Conservation (phyloP, 2,113 vertebrate species). For the Columba livia region DNA sequence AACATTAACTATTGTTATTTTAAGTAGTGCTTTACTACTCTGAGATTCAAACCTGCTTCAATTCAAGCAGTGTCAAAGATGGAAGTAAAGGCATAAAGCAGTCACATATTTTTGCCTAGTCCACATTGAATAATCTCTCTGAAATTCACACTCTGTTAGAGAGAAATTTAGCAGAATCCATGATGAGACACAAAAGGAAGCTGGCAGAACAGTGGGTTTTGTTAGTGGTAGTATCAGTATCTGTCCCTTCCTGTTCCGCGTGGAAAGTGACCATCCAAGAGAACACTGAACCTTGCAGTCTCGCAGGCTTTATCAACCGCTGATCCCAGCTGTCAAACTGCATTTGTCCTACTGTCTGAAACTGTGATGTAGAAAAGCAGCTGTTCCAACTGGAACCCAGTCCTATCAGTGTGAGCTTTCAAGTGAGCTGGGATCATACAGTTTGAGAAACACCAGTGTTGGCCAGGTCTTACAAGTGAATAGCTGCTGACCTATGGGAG, state of each 20-base stretch:
- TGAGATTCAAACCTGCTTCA: not conserved
- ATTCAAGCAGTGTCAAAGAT: not conserved
- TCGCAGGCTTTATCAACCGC: not conserved
- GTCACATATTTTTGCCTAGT: not conserved
- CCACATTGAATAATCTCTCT: not conserved
- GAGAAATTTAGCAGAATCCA: not conserved
- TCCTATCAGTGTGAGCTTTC: not conserved
- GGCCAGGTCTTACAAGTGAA: not conserved
- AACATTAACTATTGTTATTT: not conserved
- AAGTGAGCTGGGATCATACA: not conserved
- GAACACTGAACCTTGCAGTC: not conserved
- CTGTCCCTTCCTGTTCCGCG: not conserved
- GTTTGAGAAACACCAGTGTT: not conserved
- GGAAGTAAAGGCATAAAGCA: not conserved
- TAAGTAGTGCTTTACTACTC: not conserved
- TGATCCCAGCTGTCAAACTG: not conserved
- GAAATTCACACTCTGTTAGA: not conserved
- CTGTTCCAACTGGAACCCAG: not conserved
- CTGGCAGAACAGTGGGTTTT: not conserved
- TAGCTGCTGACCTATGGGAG: not conserved
- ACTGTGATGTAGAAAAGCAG: not conserved
- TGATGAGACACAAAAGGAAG: not conserved
- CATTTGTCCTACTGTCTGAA: not conserved
- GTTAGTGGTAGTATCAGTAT: not conserved
- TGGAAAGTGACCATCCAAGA: not conserved